A percentile compares a stretch with the other conserved stretches of the same genome.
phyloP scores from a whole-genome alignment of 2,113 vertebrate genomes.

The Prionailurus viverrinus region DNA sequence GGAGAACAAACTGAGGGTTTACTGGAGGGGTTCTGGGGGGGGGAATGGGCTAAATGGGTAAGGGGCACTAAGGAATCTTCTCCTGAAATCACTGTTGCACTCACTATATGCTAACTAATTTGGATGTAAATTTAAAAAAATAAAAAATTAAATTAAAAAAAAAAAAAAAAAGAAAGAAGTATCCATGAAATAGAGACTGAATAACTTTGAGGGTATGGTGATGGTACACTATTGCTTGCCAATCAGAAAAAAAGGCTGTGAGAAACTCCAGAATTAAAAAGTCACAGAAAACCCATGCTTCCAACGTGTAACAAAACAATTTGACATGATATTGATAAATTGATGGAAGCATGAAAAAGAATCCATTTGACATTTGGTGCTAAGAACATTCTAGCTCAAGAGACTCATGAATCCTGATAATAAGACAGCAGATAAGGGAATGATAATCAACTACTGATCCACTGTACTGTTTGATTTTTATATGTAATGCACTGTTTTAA shows the following conservation, averaged over 20 bases:
- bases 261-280: neutral
- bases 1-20: no score
- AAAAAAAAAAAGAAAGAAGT: neutral
- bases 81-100: no score
- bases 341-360: neutral
- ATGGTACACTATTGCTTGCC: neutral
- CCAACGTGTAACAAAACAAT: constrained; percentile 6
- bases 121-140: no score
- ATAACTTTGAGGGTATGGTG: neutral
- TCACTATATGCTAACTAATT: no score
- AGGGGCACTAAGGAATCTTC: no score
- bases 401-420: constrained; percentile 26
- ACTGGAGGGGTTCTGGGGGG: no score
- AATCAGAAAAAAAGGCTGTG: constrained; percentile 28
- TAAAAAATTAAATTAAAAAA: no score
- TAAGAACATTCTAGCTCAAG: constrained; percentile 32
- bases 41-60: no score
- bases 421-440: constrained; percentile 21
- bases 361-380: constrained; percentile 10
- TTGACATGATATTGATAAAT: neutral
- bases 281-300: neutral
- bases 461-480: neutral
- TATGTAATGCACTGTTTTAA: neutral
- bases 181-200: neutral
- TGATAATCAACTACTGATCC: neutral